Percentiles rank a stretch among this genome's conserved stretches.
These are phyloP conservation scores for Dissostichus mawsoni DNA, from an alignment of 2,113 vertebrate genomes.

Conservation along the genomic window DNA sequence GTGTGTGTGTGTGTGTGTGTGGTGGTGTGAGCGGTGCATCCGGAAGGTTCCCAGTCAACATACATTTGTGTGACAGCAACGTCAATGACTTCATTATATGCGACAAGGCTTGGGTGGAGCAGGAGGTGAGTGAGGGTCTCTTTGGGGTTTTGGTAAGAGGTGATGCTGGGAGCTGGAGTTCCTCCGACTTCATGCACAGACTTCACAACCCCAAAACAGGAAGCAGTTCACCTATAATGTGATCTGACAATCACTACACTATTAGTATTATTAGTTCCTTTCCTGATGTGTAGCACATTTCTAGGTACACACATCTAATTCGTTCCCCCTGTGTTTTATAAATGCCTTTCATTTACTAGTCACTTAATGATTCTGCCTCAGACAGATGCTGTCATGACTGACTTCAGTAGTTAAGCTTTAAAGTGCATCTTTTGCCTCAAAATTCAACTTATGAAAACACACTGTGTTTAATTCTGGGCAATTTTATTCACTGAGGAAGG, in stretches of 20 bases:
- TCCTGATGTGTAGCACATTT: not conserved
- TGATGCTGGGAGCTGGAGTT: slow-evolving; percentile 50
- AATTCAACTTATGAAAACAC: not conserved
- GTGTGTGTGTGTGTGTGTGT: no score
- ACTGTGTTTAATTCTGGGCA: not conserved
- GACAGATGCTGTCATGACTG: not conserved
- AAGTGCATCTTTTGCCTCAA: not conserved
- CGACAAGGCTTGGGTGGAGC: slow-evolving; percentile 64
- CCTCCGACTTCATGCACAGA: slow-evolving; percentile 2
- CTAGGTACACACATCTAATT: not conserved
- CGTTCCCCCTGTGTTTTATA: no score
- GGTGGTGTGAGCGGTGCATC: slow-evolving; percentile 54
- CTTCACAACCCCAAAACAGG: slow-evolving; percentile 13
- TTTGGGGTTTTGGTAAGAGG: slow-evolving; percentile 40
- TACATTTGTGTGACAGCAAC: slow-evolving; percentile 77
- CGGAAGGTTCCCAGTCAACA: slow-evolving; percentile 82
- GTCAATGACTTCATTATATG: slow-evolving; percentile 73
- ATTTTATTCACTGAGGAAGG: not conserved
- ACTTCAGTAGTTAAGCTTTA: not conserved
- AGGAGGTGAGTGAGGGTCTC: slow-evolving; percentile 50
- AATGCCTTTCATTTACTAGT: not conserved
- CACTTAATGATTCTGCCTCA: not conserved
- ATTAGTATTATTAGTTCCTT: not conserved
- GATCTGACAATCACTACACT: slow-evolving; percentile 11
- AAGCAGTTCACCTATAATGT: slow-evolving; percentile 22